A percentile compares a stretch with the other conserved stretches of the same genome.
Conservation (phyloP, 2,113 vertebrate species). For the Pogona vitticeps region DNA sequence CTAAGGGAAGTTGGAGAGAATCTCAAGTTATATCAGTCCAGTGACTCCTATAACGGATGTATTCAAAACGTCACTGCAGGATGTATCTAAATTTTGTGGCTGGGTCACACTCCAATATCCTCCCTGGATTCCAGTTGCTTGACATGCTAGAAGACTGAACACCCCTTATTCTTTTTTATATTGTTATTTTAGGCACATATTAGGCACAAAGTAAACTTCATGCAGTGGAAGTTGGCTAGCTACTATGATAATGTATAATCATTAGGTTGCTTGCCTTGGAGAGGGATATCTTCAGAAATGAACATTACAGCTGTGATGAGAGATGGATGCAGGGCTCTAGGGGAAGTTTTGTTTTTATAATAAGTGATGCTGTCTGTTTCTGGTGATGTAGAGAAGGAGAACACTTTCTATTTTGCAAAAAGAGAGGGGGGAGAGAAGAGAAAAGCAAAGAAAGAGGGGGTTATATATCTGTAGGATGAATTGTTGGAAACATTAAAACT, state of each 20-base stretch:
- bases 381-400: background rate
- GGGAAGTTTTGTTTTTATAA: constrained; percentile 16
- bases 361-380: background rate
- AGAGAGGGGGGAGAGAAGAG: background rate
- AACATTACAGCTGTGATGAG: constrained; percentile 69
- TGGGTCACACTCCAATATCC: constrained; percentile 49
- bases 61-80: constrained; percentile 58
- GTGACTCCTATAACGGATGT: constrained; percentile 54
- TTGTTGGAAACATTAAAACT: background rate
- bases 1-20: constrained; percentile 60
- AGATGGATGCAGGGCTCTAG: constrained; percentile 42
- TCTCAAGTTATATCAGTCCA: constrained; percentile 61
- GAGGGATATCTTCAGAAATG: constrained; percentile 61
- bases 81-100: constrained; percentile 65
- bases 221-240: constrained; percentile 52
- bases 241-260: constrained; percentile 69
- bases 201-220: constrained; percentile 62
- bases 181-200: constrained; percentile 66
- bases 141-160: constrained; percentile 47
- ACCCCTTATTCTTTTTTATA: constrained; percentile 59
- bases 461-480: background rate
- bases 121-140: constrained; percentile 64
- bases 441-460: background rate
- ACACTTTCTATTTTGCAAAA: too few species aligned
- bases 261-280: constrained; percentile 69